phyloP scores from a whole-genome alignment of 1,140 invertebrate genomes.

The Dendroctonus ponderosae region DNA sequence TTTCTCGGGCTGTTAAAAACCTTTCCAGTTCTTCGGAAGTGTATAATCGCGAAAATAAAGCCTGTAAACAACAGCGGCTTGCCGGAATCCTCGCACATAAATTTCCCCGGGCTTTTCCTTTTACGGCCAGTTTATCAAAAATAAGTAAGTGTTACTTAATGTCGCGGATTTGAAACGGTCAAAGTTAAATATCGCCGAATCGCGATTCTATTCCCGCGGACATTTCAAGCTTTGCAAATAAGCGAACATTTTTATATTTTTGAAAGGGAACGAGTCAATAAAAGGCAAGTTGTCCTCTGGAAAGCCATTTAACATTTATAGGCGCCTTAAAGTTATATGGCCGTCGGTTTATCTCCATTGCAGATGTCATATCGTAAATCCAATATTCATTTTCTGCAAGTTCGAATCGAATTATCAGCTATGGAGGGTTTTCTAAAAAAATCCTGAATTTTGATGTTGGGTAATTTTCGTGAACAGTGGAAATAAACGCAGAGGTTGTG shows the following conservation, averaged over 20 bases:
- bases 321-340: constrained; percentile 33
- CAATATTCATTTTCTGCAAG: constrained; percentile 18
- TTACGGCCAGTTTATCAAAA: constrained; percentile 30
- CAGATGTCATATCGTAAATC: constrained; percentile 34
- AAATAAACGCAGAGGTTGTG: too few relatives aligned
- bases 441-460: too few relatives aligned
- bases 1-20: constrained; percentile 3
- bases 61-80: constrained; percentile 26
- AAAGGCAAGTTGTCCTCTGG: constrained; percentile 4
- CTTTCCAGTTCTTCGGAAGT: constrained; percentile 14
- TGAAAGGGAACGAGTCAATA: too few relatives aligned
- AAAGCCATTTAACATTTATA: constrained; percentile 26
- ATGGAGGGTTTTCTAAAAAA: too few relatives aligned
- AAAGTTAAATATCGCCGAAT: constrained; percentile 3
- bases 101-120: constrained; percentile 26
- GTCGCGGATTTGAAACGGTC: constrained; percentile 7
- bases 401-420: constrained; percentile 13
- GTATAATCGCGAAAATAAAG: constrained; percentile 24
- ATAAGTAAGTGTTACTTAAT: constrained; percentile 30
- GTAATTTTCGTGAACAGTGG: too few relatives aligned
- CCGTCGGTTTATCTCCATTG: constrained; percentile 23
- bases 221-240: too few relatives aligned
- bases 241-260: too few relatives aligned
- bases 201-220: too few relatives aligned
- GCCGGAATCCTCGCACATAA: constrained; percentile 26